Evolutionary conservation across 1,140 invertebrate species (phyloP), one percentile per base, ranked within the genome.

Genomic region (Agrilus planipennis): DNA sequence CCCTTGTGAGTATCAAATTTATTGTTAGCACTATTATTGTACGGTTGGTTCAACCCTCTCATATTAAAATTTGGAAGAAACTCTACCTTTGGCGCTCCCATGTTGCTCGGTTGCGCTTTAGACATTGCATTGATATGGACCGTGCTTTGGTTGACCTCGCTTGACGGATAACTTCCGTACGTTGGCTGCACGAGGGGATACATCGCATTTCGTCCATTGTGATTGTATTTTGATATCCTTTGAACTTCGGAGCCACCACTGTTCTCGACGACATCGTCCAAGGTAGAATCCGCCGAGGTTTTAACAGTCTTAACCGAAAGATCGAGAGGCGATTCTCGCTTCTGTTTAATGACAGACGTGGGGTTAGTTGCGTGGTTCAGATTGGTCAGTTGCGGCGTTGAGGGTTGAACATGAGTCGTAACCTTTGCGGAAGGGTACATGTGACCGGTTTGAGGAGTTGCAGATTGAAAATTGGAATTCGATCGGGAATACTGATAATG

Each of bases 291-390:
- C 0, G 84, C 84, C 1, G 83, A 80, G 23, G 84, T 86, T 51
- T 84, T 77, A 0, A 89, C 77, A 0, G 84, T 88, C 56, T 87
- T 88, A 22, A 89, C 83, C 0, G 84, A 88, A 10, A 89, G 64
- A 61, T 89, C 86, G 30, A 89, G 57, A 0, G 84, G 84, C 1
- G 82, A 86, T 54, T 86, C 80, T 22, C 76, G 67, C 58, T 76
- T 81, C 35, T 60, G 58, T 46, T 51, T 58, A 16, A 46, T 45
- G 14, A 47, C 46, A 19, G 42, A 34, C 21, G 39, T 6, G n/a
- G n/a, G n/a, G n/a, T n/a, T n/a, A n/a, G n/a, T n/a, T n/a, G n/a
- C n/a, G n/a, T n/a, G n/a, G n/a, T n/a, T n/a, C n/a, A n/a, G n/a
- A n/a, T n/a, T n/a, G n/a, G n/a, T n/a, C n/a, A n/a, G n/a, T n/a